Evolutionary conservation across 2,797 vertebrate genomes (phyloP).

Genomic region (Fistularia tabacaria): DNA sequence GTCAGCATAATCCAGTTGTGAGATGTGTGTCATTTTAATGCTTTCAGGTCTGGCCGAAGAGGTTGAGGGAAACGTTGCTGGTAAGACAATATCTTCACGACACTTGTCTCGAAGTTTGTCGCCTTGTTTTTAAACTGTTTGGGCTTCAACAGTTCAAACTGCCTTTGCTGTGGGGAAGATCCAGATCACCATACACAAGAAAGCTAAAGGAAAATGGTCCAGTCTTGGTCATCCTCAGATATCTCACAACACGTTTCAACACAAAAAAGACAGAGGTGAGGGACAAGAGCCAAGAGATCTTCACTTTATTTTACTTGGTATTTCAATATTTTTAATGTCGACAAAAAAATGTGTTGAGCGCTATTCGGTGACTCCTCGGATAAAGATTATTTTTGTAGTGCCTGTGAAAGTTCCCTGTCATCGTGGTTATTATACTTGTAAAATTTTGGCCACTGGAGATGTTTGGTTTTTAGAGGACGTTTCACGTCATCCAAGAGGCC

Average conservation of each 20-base stretch:
- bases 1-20: not conserved
- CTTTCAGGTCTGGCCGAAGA: slow-evolving; percentile 77
- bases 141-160: slow-evolving; percentile 61
- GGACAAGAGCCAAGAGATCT: not conserved
- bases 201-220: slow-evolving; percentile 74
- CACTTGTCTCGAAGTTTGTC: not conserved
- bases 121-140: not conserved
- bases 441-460: too few relatives aligned
- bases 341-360: too few relatives aligned
- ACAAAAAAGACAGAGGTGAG: slow-evolving; percentile 80
- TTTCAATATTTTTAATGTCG: not conserved
- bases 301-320: not conserved
- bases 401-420: too few relatives aligned
- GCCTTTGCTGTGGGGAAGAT: slow-evolving; percentile 81
- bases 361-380: too few relatives aligned
- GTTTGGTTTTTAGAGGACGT: too few relatives aligned
- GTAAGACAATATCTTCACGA: slow-evolving; percentile 63
- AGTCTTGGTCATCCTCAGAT: slow-evolving; percentile 79
- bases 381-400: too few relatives aligned
- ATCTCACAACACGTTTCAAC: slow-evolving; percentile 80
- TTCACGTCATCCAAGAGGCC: too few relatives aligned
- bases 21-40: not conserved
- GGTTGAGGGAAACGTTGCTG: slow-evolving; percentile 77
- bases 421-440: too few relatives aligned
- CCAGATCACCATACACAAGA: slow-evolving; percentile 83